Evolutionary conservation across 2,888 invertebrate species (phyloP), one percentile per base, ranked within the genome.

Genomic region (Microchrysa polita): DNA sequence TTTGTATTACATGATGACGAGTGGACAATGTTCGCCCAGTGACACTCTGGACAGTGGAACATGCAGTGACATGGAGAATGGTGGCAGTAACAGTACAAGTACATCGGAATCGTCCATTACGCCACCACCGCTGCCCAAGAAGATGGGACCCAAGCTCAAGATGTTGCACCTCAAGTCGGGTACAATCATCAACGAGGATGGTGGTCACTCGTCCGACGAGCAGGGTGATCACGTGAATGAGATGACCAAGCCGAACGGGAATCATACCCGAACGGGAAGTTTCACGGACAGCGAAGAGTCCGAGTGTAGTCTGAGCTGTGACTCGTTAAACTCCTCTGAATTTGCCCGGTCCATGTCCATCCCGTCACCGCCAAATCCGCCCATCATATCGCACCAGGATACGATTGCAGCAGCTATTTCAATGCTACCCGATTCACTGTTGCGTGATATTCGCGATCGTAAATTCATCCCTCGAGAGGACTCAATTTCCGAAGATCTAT

Each of bases 11-110:
- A 79, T 91, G 73, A 91, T 92, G 88, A 90, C 92, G 67, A 93
- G 92, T 81, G 93, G 93, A 1, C 93, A 94, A 81, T 92, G 92
- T 80, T 93, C 93, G 40, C 93, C 93, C 0, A 92, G 84, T 77
- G 93, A 93, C 80, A 93, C 93, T 0, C 82, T 93, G 76, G 94
- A 94, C 84, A 94, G 93, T 74, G 94, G 94, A 60, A 94, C 93
- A 44, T 93, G 94, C 85, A 93, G 93, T 82, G 94, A 94, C 84
- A 87, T 93, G 79, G 93, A 94, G 75, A 82, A 80, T 67, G 79
- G 79, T 10, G 77, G 79, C 0, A 77, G 74, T 59, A 76, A 75
- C 12, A 76, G 75, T 12, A 53, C 60, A 18, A 74, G 55, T 34
- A 75, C 75, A 69, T 74, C 78, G 14, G 53, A 44, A 5, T 74